phyloP scores from a whole-genome alignment of 2,113 vertebrate genomes.

The Pterocles orientalis region DNA sequence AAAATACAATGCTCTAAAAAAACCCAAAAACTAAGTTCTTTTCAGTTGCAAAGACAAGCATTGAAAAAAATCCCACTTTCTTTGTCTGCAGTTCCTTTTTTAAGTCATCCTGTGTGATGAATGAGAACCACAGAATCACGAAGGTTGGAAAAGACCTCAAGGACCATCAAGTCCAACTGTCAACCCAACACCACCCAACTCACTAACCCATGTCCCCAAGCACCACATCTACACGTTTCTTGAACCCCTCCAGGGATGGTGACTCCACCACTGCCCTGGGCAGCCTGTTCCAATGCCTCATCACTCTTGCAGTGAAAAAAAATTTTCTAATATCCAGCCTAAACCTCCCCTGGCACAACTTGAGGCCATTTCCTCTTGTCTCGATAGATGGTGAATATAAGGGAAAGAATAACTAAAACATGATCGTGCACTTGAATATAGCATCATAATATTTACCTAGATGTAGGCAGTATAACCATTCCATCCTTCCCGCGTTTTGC shows the following conservation, averaged over 20 bases:
- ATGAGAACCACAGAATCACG: neutral
- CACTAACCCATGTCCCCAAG: too few relatives aligned
- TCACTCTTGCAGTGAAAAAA: too few relatives aligned
- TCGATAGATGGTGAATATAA: neutral
- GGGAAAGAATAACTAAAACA: neutral
- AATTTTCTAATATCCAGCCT: too few relatives aligned
- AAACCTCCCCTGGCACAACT: too few relatives aligned
- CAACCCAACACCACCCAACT: too few relatives aligned
- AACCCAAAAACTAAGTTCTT: too few relatives aligned
- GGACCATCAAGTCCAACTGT: too few relatives aligned
- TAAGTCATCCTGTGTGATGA: neutral
- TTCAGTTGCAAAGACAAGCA: neutral
- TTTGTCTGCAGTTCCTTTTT: neutral
- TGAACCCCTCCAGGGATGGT: too few relatives aligned
- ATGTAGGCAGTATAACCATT: neutral
- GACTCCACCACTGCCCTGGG: too few relatives aligned
- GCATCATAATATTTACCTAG: neutral
- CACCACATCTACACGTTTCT: too few relatives aligned
- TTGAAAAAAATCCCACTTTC: neutral
- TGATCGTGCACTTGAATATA: neutral
- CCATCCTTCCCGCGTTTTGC: neutral
- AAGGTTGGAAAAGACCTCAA: too few relatives aligned
- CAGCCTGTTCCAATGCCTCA: too few relatives aligned
- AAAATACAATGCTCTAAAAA: neutral
- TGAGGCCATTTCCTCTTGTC: neutral